These are phyloP conservation scores for Esox lucius DNA, from an alignment of 2,797 vertebrate species.

Conservation along the genomic window DNA sequence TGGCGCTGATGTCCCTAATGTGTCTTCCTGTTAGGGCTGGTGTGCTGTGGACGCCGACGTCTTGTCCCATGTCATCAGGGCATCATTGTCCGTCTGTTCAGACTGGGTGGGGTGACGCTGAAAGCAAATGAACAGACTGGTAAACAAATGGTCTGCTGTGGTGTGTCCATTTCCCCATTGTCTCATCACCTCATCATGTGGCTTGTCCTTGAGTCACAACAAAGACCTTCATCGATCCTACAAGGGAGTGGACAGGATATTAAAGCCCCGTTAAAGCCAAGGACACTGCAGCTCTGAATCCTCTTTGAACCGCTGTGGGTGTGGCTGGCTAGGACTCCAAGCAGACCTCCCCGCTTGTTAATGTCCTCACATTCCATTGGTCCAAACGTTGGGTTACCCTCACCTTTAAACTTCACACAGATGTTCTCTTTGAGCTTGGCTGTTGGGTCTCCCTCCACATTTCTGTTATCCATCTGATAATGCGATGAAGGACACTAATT, in stretches of 20 bases:
- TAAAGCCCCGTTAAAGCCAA: constrained; percentile 56
- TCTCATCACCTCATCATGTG: constrained; percentile 64
- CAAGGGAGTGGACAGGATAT: constrained; percentile 58
- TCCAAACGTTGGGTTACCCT: background rate
- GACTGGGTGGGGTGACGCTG: constrained; percentile 50
- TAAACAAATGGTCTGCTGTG: constrained; percentile 71
- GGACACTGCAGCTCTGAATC: background rate
- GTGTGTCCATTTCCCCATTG: constrained; percentile 51
- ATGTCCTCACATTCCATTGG: background rate
- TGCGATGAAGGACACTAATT: background rate
- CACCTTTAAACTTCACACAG: background rate
- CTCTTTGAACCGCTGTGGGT: background rate
- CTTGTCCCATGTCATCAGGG: constrained; percentile 38
- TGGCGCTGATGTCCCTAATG: constrained; percentile 69
- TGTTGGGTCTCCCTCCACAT: background rate
- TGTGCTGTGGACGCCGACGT: constrained; percentile 3
- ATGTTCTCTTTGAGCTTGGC: background rate
- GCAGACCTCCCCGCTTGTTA: background rate
- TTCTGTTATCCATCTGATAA: background rate
- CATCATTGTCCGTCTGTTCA: constrained; percentile 62
- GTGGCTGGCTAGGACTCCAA: background rate
- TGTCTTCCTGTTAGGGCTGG: constrained; percentile 58
- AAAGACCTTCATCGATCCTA: constrained; percentile 76
- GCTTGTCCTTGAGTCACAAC: constrained; percentile 73
- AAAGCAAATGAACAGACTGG: constrained; percentile 69